A percentile compares a stretch with the other conserved stretches of the same genome.
Conservation (phyloP, 2,888 invertebrate species). For the Schizotus pectinicornis region DNA sequence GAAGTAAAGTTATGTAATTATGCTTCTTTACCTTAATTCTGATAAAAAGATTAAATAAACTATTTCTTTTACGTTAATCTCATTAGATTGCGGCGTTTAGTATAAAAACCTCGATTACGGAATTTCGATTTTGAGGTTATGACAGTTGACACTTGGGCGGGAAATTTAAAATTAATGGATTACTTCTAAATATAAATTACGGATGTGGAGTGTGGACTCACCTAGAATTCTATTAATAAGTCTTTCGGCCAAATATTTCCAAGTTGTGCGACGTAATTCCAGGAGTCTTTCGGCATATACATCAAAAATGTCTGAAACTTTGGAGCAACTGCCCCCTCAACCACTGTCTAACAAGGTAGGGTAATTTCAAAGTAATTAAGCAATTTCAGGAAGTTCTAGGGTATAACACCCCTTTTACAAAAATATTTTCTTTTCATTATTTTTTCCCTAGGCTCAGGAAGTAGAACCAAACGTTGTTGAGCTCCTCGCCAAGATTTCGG, state of each 20-base stretch:
- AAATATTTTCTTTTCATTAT: not conserved
- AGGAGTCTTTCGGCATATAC: not conserved
- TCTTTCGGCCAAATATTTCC: conserved; percentile 26
- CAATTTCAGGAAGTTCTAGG: not conserved
- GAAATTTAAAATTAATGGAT: conserved; percentile 39
- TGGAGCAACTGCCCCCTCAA: not conserved
- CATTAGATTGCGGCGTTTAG: not conserved
- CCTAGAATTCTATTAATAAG: conserved; percentile 44
- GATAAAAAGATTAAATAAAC: no score
- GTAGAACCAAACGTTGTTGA: not conserved
- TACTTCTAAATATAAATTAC: conserved; percentile 49
- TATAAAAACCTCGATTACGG: not conserved
- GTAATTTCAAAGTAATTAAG: not conserved
- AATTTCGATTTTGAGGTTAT: conserved; percentile 22
- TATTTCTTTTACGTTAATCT: not conserved
- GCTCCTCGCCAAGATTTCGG: conserved; percentile 24
- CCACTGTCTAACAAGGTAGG: conserved; percentile 1
- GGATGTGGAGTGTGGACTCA: conserved; percentile 29
- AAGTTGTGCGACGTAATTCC: conserved; percentile 9
- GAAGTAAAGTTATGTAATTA: no score
- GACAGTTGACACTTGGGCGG: conserved; percentile 32
- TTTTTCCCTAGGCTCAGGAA: conserved; percentile 19
- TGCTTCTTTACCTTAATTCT: no score
- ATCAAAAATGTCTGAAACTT: conserved; percentile 13
- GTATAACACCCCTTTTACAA: not conserved